These are phyloP conservation scores for Lucilia cuprina DNA, from an alignment of 1,140 invertebrate species.

Conservation along the genomic window DNA sequence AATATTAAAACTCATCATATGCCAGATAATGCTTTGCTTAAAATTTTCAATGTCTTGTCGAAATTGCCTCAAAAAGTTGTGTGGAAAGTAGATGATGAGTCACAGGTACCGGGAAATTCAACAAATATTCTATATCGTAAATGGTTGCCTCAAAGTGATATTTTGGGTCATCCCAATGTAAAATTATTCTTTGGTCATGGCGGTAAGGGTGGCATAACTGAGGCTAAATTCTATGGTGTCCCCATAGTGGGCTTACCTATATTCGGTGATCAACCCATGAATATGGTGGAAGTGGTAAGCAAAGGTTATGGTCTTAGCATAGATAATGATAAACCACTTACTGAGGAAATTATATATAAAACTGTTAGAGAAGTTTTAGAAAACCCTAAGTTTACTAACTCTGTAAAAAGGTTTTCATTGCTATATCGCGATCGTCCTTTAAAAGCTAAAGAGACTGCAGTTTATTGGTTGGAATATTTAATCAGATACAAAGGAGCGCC, in stretches of 20 bases:
- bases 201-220: conserved; percentile 73
- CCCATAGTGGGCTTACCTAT: conserved; percentile 76
- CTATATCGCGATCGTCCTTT: conserved; percentile 55
- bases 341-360: conserved; percentile 44
- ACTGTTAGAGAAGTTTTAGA: conserved; percentile 41
- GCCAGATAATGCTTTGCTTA: conserved; percentile 53
- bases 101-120: conserved; percentile 57
- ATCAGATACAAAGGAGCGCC: conserved; percentile 61
- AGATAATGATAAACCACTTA: conserved; percentile 55
- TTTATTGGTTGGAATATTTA: conserved; percentile 56
- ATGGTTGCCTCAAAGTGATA: conserved; percentile 76
- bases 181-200: conserved; percentile 76
- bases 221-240: conserved; percentile 73
- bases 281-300: conserved; percentile 62
- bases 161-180: conserved; percentile 70
- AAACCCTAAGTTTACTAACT: conserved; percentile 37
- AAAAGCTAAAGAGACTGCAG: conserved; percentile 43
- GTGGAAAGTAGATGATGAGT: conserved; percentile 69
- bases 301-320: conserved; percentile 63
- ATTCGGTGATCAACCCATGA: conserved; percentile 69
- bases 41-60: conserved; percentile 61
- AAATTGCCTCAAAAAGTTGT: conserved; percentile 61
- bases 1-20: conserved; percentile 62
- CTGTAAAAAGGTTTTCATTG: conserved; percentile 41
- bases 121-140: conserved; percentile 69